These are phyloP conservation scores for Morone saxatilis DNA, from an alignment of 2,113 vertebrate genomes.

Conservation along the genomic window DNA sequence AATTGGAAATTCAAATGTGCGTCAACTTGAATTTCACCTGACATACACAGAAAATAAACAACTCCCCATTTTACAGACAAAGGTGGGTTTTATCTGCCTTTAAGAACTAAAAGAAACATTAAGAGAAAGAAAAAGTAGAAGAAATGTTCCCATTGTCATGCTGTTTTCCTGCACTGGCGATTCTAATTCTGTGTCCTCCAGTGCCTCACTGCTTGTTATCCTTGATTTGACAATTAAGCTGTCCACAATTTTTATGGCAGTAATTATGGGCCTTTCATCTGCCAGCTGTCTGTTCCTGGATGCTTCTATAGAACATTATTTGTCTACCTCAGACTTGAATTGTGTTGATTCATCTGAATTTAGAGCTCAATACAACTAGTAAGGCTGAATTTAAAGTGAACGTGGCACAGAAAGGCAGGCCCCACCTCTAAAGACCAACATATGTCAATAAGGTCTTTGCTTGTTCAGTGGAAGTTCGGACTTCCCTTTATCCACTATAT, in stretches of 20 bases:
- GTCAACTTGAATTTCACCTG: background rate
- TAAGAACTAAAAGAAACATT: constrained; percentile 16
- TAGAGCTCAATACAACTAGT: constrained; percentile 1
- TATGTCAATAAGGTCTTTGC: background rate
- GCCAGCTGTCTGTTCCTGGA: constrained; percentile 64
- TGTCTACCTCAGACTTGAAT: constrained; percentile 34
- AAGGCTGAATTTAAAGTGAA: background rate
- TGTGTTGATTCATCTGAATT: constrained; percentile 19
- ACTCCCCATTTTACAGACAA: background rate
- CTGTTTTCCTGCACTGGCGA: constrained; percentile 25
- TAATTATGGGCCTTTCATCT: constrained; percentile 76
- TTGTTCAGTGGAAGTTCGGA: background rate
- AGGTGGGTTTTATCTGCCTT: constrained; percentile 17
- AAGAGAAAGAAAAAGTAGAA: background rate
- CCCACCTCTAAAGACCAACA: too few species aligned
- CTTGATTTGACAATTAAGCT: constrained; percentile 78
- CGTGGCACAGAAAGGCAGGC: background rate
- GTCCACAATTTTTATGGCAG: constrained; percentile 67
- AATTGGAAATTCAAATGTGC: background rate
- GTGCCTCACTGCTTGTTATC: constrained; percentile 64
- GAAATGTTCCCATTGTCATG: constrained; percentile 23
- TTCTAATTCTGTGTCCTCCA: constrained; percentile 49
- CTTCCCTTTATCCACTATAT: background rate
- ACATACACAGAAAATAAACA: background rate
- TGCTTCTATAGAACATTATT: constrained; percentile 41